Conservation (phyloP, 1,140 invertebrate species). For the Drosophila malerkotliana region DNA sequence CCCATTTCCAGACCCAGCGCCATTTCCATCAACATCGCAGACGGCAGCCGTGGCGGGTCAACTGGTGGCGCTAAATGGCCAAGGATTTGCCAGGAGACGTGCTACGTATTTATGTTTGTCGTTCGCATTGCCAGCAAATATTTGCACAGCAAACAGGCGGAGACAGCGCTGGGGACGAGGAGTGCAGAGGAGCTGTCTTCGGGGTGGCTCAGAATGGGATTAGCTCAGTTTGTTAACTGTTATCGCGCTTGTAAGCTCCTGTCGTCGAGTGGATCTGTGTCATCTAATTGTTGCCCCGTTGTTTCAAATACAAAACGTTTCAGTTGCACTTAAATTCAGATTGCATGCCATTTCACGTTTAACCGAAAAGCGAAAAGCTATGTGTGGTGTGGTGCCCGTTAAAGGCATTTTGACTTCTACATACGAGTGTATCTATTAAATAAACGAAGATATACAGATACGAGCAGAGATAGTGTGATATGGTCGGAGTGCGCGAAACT, state of each 20-base stretch:
- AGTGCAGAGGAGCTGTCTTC: not conserved
- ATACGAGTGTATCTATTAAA: constrained; percentile 11
- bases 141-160: constrained; percentile 63
- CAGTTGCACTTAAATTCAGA: constrained; percentile 15
- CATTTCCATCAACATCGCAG: not conserved
- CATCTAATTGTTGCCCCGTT: constrained; percentile 55
- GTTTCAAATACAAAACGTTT: constrained; percentile 50
- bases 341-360: constrained; percentile 41
- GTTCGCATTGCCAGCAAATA: constrained; percentile 72
- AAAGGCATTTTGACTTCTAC: constrained; percentile 5
- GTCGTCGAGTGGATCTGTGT: constrained; percentile 60
- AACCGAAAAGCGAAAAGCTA: constrained; percentile 17
- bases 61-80: constrained; percentile 69
- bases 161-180: constrained; percentile 10
- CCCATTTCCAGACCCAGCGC: constrained; percentile 2
- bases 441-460: constrained; percentile 13
- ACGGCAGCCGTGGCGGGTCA: constrained; percentile 37
- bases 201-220: constrained; percentile 55
- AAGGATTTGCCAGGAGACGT: constrained; percentile 67
- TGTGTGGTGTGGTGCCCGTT: constrained; percentile 11
- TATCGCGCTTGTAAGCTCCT: constrained; percentile 76
- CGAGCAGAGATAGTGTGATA: not conserved
- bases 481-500: constrained; percentile 39
- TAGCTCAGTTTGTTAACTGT: constrained; percentile 75
- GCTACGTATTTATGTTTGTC: constrained; percentile 74